Conservation (phyloP, 2,888 invertebrate species). For the Stenodema calcarata region DNA sequence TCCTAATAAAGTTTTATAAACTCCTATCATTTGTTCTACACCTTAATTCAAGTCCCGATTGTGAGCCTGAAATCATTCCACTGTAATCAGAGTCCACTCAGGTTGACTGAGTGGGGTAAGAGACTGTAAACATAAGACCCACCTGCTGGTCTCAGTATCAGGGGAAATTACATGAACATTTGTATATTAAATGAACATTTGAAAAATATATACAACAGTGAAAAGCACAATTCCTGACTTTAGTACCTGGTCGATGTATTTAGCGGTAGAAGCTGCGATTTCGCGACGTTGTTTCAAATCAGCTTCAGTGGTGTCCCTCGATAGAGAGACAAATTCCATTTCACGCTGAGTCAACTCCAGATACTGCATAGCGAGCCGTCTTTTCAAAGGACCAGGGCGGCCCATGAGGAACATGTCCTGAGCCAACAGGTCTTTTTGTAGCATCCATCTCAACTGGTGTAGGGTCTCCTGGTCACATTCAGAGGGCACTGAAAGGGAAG, state of each 20-base stretch:
- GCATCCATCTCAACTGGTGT: slow-evolving; percentile 90
- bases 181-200: too few relatives aligned
- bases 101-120: too few relatives aligned
- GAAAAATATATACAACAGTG: too few relatives aligned
- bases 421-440: slow-evolving; percentile 90
- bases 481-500: slow-evolving; percentile 64
- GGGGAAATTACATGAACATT: too few relatives aligned
- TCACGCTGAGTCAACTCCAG: slow-evolving; percentile 88
- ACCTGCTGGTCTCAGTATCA: too few relatives aligned
- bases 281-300: slow-evolving; percentile 95
- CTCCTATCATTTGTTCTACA: too few relatives aligned
- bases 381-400: slow-evolving; percentile 81
- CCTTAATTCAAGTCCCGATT: too few relatives aligned
- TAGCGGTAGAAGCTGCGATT: slow-evolving; percentile 84
- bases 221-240: too few relatives aligned
- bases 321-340: slow-evolving; percentile 90
- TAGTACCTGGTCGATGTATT: slow-evolving; percentile 88
- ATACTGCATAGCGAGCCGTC: slow-evolving; percentile 85
- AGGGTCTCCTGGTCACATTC: slow-evolving; percentile 75
- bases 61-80: too few relatives aligned
- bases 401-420: slow-evolving; percentile 97
- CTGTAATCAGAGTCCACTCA: too few relatives aligned
- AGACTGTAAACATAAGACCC: too few relatives aligned
- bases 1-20: too few relatives aligned
- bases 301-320: slow-evolving; percentile 95